Evolutionary conservation across 2,797 vertebrate genomes (phyloP).

Genomic region (Psittacula echo): DNA sequence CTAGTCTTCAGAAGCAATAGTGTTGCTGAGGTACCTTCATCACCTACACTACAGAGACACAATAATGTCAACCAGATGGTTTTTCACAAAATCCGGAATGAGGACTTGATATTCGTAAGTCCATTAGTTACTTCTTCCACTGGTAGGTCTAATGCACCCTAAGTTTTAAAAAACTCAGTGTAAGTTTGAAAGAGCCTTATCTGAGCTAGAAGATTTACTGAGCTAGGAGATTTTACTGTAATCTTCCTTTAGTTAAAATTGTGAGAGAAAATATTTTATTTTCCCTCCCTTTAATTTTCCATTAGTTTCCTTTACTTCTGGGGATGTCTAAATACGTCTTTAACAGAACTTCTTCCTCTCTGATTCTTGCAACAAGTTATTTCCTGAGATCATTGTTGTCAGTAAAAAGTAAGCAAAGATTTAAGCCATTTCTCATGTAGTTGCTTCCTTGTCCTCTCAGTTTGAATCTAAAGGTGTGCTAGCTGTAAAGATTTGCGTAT

Average conservation of each 20-base stretch:
- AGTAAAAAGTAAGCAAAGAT: not conserved
- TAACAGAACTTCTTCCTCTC: not conserved
- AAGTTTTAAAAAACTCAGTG: not conserved
- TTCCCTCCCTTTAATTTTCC: not conserved
- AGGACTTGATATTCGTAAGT: slow-evolving; percentile 92
- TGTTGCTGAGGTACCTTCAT: slow-evolving; percentile 82
- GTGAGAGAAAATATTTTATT: not conserved
- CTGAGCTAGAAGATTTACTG: not conserved
- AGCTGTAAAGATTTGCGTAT: not conserved
- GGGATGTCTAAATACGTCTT: not conserved
- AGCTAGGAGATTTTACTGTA: not conserved
- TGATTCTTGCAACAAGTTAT: not conserved
- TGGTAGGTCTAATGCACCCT: not conserved
- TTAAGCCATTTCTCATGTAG: not conserved
- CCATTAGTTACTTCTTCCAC: not conserved
- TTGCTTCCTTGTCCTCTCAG: not conserved
- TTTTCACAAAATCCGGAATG: slow-evolving; percentile 97
- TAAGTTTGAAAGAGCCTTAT: not conserved
- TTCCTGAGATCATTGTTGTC: not conserved
- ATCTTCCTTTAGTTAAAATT: not conserved
- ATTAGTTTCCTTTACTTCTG: not conserved
- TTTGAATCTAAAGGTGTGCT: not conserved
- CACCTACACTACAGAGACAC: slow-evolving; percentile 87
- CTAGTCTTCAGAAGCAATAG: slow-evolving; percentile 90
- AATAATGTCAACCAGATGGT: slow-evolving; percentile 97